Evolutionary conservation across 2,797 vertebrate species (phyloP).

Genomic region (Morus bassanus): DNA sequence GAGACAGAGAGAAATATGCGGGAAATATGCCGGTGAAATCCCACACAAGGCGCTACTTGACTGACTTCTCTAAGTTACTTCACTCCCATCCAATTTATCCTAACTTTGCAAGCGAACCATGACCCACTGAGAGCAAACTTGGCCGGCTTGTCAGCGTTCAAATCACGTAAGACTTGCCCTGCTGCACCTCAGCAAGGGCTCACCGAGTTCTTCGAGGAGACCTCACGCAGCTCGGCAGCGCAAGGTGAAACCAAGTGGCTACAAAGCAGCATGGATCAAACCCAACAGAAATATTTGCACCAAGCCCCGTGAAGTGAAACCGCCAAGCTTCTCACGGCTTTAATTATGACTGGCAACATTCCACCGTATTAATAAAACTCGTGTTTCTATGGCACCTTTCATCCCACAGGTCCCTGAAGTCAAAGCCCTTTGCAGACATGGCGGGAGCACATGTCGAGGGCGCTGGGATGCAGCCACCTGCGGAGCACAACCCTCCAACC

Average conservation of each 20-base stretch:
- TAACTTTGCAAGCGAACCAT: neutral
- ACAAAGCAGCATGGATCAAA: constrained; percentile 16
- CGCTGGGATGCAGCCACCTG: neutral
- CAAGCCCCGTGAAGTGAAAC: neutral
- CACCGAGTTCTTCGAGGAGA: neutral
- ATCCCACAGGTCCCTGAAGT: neutral
- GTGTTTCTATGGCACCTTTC: constrained; percentile 7
- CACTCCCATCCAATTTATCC: constrained; percentile 5
- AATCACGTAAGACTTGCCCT: neutral
- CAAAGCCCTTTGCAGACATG: neutral
- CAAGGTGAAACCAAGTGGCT: constrained; percentile 29
- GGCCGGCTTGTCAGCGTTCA: neutral
- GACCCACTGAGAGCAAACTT: neutral
- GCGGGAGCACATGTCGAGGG: neutral
- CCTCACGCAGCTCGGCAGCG: neutral
- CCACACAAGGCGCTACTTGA: constrained; percentile 37
- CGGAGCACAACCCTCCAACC: neutral
- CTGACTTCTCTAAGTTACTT: constrained; percentile 29
- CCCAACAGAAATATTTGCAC: constrained; percentile 46
- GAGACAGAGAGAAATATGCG: neutral
- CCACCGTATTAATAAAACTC: neutral
- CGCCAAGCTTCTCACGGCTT: neutral
- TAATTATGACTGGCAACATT: constrained; percentile 51
- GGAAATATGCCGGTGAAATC: constrained; percentile 44
- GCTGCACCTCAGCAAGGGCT: neutral